These are phyloP conservation scores for Diadumene lineata DNA, from an alignment of 92 coral and sea anemone genomes.

Conservation along the genomic window DNA sequence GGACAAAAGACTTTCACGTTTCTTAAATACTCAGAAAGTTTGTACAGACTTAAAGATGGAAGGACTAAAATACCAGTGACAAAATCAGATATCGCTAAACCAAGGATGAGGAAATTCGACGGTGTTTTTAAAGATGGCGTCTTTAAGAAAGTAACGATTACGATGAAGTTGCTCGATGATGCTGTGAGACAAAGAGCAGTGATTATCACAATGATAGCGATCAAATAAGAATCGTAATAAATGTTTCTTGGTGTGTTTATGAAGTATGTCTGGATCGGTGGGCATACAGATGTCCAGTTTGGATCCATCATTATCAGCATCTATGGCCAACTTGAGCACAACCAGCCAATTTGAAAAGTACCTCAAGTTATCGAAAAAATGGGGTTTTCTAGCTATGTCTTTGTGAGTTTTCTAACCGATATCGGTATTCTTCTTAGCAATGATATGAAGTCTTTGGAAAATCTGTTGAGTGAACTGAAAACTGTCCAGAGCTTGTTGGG, in stretches of 20 bases:
- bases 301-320: constrained; percentile 2
- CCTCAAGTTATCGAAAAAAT: too few species aligned
- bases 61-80: not conserved
- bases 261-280: constrained; percentile 7
- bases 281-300: constrained; percentile 15
- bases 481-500: too few species aligned
- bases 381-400: too few species aligned
- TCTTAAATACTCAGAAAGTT: not conserved
- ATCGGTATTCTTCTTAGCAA: too few species aligned
- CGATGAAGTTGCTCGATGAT: not conserved
- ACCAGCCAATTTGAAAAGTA: too few species aligned
- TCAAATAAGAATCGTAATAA: not conserved
- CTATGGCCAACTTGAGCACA: too few species aligned
- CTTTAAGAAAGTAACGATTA: not conserved
- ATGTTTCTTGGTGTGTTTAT: not conserved
- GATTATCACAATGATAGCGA: not conserved
- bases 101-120: constrained; percentile 13
- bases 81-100: constrained; percentile 10
- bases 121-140: constrained; percentile 17
- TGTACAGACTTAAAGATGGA: not conserved
- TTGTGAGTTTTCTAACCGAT: too few species aligned
- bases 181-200: not conserved
- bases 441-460: too few species aligned
- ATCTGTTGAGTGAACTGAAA: too few species aligned
- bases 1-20: not conserved